Evolutionary conservation across 1,140 invertebrate genomes (phyloP), one percentile per base, ranked within the genome.

Genomic region (Drosophila elegans): DNA sequence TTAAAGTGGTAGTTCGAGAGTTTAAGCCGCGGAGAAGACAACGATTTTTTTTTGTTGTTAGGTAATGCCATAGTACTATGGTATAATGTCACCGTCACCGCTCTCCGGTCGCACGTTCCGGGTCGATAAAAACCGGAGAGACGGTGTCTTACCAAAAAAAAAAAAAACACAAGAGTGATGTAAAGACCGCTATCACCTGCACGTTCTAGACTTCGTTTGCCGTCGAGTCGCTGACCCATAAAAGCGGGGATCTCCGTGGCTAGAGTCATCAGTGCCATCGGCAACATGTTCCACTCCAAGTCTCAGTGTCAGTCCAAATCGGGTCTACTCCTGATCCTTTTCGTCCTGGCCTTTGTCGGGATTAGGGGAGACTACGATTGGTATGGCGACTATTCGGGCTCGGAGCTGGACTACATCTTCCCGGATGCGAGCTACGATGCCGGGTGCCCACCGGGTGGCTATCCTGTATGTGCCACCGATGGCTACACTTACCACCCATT

Each of bases 181-280:
- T 72, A 72, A 72, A 69, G 64, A 11, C 51, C 12, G 16, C 36
- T 34, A 72, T 72, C 64, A 68, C 38, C 32, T 66, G 61, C 64
- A 68, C 63, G 67, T 71, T 72, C 49, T 10, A 49, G n/a, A 49
- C 27, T 12, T 12, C 46, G 29, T 34, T 49, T 32, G 34, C 29
- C 4, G 11, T 13, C 21, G 41, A 32, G 36, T 66, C 36, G 36
- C 16, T 71, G 36, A 49, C 52, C 52, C 51, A 72, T 72, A 72
- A 72, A 72, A 72, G 68, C 21, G 32, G 36, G 39, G 5, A 56
- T 38, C 54, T 16, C 49, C 13, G 9, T 38, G 46, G 46, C 21
- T n/a, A 41, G 13, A 39, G 41, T 13, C 55, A 77, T 77, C 74
- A 77, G 74, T 77, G 16, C 25, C 51, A 27, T 52, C 41, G 36